Conservation (phyloP, 2,888 invertebrate species). For the Eristalis pertinax region DNA sequence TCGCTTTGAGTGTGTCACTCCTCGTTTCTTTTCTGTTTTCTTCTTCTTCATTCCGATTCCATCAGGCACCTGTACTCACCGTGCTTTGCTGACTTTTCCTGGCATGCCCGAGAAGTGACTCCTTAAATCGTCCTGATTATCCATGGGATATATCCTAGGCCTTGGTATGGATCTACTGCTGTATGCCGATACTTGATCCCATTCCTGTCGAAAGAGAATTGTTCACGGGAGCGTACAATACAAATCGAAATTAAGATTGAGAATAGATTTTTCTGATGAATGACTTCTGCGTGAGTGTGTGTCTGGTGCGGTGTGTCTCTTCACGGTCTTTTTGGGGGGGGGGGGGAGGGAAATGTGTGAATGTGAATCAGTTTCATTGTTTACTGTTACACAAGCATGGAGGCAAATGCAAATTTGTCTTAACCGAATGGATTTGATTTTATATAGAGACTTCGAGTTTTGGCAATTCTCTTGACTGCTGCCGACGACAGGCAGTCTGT, state of each 20-base stretch:
- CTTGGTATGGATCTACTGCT: slow-evolving; percentile 94
- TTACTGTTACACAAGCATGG: slow-evolving; percentile 39
- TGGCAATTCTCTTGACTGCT: neutral
- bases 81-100: slow-evolving; percentile 81
- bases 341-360: neutral
- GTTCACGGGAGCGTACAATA: slow-evolving; percentile 41
- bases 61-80: slow-evolving; percentile 78
- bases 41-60: neutral
- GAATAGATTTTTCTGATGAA: slow-evolving; percentile 25
- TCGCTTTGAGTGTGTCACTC: slow-evolving; percentile 41
- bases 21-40: no score
- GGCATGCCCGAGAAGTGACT: slow-evolving; percentile 88
- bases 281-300: neutral
- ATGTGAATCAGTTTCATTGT: slow-evolving; percentile 48
- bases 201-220: slow-evolving; percentile 83
- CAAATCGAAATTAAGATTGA: slow-evolving; percentile 55
- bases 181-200: slow-evolving; percentile 95
- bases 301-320: neutral
- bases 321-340: neutral
- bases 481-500: slow-evolving; percentile 1
- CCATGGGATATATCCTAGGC: slow-evolving; percentile 91
- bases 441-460: neutral
- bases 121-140: slow-evolving; percentile 89
- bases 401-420: slow-evolving; percentile 59
- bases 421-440: slow-evolving; percentile 59